phyloP scores from a whole-genome alignment of 2,113 vertebrate genomes.

The Archilochus colubris region DNA sequence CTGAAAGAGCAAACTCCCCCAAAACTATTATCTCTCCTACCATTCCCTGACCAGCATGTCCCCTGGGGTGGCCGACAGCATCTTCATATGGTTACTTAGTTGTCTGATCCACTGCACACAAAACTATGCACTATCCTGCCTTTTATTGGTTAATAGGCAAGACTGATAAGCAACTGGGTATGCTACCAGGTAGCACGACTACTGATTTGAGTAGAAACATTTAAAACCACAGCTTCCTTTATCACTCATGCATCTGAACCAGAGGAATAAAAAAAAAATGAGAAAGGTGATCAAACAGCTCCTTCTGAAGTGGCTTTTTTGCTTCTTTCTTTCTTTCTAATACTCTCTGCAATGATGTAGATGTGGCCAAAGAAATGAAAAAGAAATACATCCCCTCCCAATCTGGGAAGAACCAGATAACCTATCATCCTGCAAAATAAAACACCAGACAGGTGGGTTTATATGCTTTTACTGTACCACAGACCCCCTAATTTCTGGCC shows the following conservation, averaged over 20 bases:
- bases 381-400: not conserved
- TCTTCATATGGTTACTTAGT: not conserved
- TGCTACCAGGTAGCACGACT: not conserved
- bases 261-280: not conserved
- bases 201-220: not conserved
- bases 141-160: not conserved
- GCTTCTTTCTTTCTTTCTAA: not conserved
- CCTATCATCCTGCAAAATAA: not conserved
- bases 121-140: not conserved
- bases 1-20: not conserved
- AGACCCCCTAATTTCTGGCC: not conserved
- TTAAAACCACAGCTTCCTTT: not conserved
- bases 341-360: not conserved
- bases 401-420: not conserved
- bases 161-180: not conserved
- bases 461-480: not conserved
- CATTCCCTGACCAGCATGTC: not conserved
- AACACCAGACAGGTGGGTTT: not conserved
- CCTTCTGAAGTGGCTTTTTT: not conserved
- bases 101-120: not conserved
- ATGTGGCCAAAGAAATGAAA: not conserved
- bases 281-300: not conserved
- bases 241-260: rapidly evolving
- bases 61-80: not conserved
- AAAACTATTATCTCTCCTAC: not conserved